Evolutionary conservation across 2,113 vertebrate species (phyloP), one percentile per base, ranked within the genome.

Genomic region (Thinocorus orbignyianus): DNA sequence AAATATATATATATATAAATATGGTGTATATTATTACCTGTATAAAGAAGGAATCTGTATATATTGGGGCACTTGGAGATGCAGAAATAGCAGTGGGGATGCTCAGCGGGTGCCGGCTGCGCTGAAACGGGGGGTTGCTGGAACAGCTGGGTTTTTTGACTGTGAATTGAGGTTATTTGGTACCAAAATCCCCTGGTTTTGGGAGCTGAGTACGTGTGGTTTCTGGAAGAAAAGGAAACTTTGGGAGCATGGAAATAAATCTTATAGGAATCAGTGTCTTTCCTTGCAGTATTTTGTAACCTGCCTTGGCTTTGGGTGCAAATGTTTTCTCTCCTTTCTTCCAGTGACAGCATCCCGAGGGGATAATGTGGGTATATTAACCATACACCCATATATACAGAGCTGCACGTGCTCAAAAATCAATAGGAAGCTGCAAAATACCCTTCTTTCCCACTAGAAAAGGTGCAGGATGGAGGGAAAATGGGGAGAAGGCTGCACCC

Each of bases 1-100:
- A 23, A n/a, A 84, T 10, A 81, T 46, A 92, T 64, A 96, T 94
- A 96, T 71, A 73, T 81, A 62, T 78, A 54, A 88, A 96, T 95
- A 95, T 17, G 37, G 39, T 98, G 98, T 98, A 98, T 73, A 98
- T 97, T 97, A 95, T 97, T 92, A 88, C 72, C 92, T 98, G 98
- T 98, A 97, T 95, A 98, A 97, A 98, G 96, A 64, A 90, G 71
- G 70, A 96, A 92, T 98, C 94, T 98, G 98, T 98, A 98, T 98
- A 98, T 98, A 98, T 97, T 66, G 97, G 87, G 81, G 95, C 81
- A 91, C 92, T 37, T 80, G 94, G 96, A 91, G 96, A 78, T 79
- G 93, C 65, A 78, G 95, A 81, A 98, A 82, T 96, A 51, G 39
- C 3, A 76, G 72, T 8, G 71, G 33, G 54, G 54, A n/a, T n/a